A percentile compares a stretch with the other conserved stretches of the same genome.
Evolutionary conservation across 2,797 vertebrate species (phyloP).

Genomic region (Gymnothorax reevesii): DNA sequence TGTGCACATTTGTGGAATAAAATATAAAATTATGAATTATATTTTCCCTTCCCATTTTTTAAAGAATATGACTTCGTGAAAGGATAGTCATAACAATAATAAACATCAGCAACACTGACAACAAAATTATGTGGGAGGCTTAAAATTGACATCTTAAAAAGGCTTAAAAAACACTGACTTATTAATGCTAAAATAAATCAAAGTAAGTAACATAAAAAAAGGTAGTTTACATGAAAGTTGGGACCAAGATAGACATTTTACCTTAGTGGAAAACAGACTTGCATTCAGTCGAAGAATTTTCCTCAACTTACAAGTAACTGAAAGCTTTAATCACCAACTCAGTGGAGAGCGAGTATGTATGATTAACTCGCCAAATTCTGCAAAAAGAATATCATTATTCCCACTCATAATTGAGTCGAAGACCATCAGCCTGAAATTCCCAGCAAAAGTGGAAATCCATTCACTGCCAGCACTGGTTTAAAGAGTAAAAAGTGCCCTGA

Average conservation of each 20-base stretch:
- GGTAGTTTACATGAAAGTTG: slow-evolving; percentile 76
- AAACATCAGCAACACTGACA: not conserved
- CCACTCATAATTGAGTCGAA: not conserved
- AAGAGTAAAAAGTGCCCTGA: slow-evolving; percentile 69
- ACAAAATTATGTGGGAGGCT: not conserved
- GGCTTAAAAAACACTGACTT: not conserved
- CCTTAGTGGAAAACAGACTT: slow-evolving; percentile 33
- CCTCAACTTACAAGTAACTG: not conserved
- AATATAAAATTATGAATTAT: not conserved
- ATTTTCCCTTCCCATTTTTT: slow-evolving; percentile 1
- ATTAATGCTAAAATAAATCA: not conserved
- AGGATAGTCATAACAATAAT: not conserved
- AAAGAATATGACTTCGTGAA: not conserved
- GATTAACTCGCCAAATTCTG: not conserved
- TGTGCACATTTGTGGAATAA: not conserved
- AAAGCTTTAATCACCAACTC: not conserved
- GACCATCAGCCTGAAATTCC: not conserved
- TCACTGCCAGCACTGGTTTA: slow-evolving; percentile 58
- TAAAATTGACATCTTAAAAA: not conserved
- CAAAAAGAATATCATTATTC: not conserved
- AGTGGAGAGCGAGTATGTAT: not conserved
- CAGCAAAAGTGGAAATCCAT: not conserved
- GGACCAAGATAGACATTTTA: slow-evolving; percentile 76
- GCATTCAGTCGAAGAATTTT: not conserved
- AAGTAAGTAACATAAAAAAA: slow-evolving; percentile 49